Percentiles rank a stretch among this genome's conserved stretches.
Conservation (phyloP, 2,113 vertebrate genomes). For the Gracilinanus agilis region DNA sequence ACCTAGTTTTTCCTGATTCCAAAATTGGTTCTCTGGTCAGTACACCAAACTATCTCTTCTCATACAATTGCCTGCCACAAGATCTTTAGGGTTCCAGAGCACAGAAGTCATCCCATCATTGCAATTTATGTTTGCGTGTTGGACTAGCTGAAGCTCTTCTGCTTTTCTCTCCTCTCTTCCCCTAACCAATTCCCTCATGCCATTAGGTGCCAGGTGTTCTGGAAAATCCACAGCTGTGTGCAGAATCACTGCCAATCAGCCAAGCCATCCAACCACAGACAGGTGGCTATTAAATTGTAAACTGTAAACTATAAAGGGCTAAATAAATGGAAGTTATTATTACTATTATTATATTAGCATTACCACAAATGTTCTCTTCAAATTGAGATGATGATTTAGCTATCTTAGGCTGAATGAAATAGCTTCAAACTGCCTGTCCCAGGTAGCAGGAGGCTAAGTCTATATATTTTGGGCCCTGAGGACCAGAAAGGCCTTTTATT, state of each 20-base stretch:
- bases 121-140: neutral
- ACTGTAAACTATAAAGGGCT: constrained; percentile 1
- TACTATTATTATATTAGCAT: neutral
- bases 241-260: neutral
- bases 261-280: neutral
- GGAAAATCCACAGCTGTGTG: neutral
- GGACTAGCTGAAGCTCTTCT: neutral
- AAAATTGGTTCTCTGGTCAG: neutral
- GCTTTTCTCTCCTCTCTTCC: neutral
- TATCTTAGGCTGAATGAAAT: neutral
- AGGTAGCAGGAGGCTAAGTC: neutral
- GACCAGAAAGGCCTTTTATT: neutral
- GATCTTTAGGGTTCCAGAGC: neutral
- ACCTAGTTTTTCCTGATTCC: neutral
- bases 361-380: neutral
- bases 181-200: neutral
- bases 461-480: neutral
- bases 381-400: neutral
- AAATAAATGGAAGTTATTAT: neutral
- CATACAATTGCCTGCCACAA: neutral
- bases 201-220: neutral
- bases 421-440: neutral
- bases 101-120: neutral
- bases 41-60: neutral
- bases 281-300: neutral